A percentile compares a stretch with the other conserved stretches of the same genome.
These are phyloP conservation scores for Drosophila bocki DNA, from an alignment of 1,140 invertebrate genomes.

Conservation along the genomic window DNA sequence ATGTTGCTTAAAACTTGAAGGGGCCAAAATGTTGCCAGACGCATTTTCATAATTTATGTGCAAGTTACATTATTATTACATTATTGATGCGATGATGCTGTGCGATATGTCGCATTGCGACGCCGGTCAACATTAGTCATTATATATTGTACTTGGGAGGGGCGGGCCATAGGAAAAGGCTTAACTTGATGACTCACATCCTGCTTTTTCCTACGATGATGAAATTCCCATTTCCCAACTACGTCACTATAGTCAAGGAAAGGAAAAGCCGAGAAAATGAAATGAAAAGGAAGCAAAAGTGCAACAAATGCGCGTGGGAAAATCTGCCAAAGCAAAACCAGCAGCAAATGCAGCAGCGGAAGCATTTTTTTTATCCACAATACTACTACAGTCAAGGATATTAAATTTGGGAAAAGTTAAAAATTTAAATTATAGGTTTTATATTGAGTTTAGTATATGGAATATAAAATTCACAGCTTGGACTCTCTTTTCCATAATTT, in stretches of 20 bases:
- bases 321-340: constrained; percentile 29
- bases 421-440: not conserved
- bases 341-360: constrained; percentile 33
- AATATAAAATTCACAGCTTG: not conserved
- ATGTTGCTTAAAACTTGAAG: constrained; percentile 35
- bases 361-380: constrained; percentile 18
- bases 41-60: constrained; percentile 75
- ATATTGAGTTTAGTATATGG: not conserved
- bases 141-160: constrained; percentile 4
- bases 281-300: constrained; percentile 16
- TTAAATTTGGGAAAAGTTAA: not conserved
- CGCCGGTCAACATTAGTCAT: constrained; percentile 36
- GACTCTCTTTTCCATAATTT: not conserved
- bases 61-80: constrained; percentile 45
- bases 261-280: constrained; percentile 12
- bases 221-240: constrained; percentile 34
- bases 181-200: constrained; percentile 56
- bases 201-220: constrained; percentile 48
- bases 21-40: constrained; percentile 67
- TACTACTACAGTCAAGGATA: not conserved
- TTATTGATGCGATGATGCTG: constrained; percentile 31
- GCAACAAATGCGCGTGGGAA: constrained; percentile 54
- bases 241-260: constrained; percentile 18
- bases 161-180: constrained; percentile 12
- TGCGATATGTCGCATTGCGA: constrained; percentile 48